Conservation (phyloP, 1,140 invertebrate species). For the Planococcus citri region DNA sequence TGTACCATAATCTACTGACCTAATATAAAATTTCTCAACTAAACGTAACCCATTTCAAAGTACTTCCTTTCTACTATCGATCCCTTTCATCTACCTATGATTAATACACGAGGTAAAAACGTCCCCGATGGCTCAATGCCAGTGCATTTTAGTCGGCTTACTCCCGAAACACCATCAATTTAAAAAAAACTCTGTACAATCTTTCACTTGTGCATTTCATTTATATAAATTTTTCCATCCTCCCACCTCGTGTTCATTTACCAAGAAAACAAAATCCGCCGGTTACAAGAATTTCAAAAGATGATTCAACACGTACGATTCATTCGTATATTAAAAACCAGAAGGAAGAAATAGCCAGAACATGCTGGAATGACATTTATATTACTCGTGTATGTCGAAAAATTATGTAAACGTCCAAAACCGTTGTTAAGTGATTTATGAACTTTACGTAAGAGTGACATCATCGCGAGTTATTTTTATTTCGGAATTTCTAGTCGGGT, state of each 20-base stretch:
- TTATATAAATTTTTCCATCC: neutral
- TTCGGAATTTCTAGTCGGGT: neutral
- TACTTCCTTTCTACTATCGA: neutral
- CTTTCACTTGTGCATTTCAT: neutral
- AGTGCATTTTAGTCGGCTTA: neutral
- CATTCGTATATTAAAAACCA: neutral
- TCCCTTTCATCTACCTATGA: neutral
- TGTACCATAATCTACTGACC: no score
- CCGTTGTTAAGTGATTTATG: neutral
- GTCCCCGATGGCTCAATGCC: neutral
- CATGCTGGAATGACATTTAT: neutral
- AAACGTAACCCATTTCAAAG: neutral
- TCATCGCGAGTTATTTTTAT: neutral
- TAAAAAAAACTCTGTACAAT: neutral
- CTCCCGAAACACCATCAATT: neutral
- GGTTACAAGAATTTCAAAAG: no score
- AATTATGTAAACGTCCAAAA: neutral
- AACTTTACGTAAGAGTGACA: neutral
- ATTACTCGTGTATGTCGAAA: neutral
- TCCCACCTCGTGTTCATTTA: no score
- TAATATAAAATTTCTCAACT: no score
- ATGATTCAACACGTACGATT: neutral
- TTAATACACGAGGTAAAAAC: neutral
- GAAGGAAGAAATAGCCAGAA: neutral
- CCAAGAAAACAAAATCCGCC: no score